These are phyloP conservation scores for Ceratina japonica DNA, from an alignment of 1,140 invertebrate species.

Conservation along the genomic window DNA sequence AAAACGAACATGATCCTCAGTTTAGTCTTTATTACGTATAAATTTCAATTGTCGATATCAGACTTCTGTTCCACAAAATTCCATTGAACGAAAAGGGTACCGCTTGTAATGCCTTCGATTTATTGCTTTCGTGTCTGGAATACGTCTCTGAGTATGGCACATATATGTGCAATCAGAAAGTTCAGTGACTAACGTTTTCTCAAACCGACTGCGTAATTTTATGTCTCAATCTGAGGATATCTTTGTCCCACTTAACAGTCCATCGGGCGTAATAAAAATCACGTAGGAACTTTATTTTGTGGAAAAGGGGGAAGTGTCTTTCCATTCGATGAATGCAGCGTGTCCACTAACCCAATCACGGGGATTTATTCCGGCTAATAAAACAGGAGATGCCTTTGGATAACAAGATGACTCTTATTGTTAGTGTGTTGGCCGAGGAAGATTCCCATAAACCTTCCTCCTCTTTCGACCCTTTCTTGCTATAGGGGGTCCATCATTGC, in stretches of 20 bases:
- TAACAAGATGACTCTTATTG: slow-evolving; percentile 44
- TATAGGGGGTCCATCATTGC: slow-evolving; percentile 15
- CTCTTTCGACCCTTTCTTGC: background rate
- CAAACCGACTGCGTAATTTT: too few relatives aligned
- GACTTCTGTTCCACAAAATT: background rate
- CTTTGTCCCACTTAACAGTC: too few relatives aligned
- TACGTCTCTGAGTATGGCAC: background rate
- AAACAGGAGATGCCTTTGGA: slow-evolving; percentile 30
- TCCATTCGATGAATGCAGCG: background rate
- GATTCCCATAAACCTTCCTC: slow-evolving; percentile 14
- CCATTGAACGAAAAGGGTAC: background rate
- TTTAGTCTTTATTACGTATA: too few relatives aligned
- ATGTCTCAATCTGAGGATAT: too few relatives aligned
- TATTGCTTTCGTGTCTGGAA: background rate
- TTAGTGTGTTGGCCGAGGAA: slow-evolving; percentile 7
- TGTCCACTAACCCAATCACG: slow-evolving; percentile 15
- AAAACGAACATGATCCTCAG: too few relatives aligned
- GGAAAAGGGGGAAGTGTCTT: background rate
- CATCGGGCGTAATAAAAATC: too few relatives aligned
- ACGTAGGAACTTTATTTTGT: background rate
- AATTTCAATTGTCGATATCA: too few relatives aligned
- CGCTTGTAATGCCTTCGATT: background rate
- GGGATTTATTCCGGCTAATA: slow-evolving; percentile 35
- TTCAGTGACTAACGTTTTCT: too few relatives aligned
- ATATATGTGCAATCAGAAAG: background rate